A percentile compares a stretch with the other conserved stretches of the same genome.
Evolutionary conservation across 2,113 vertebrate genomes (phyloP).

Genomic region (Dermatemys mawii): DNA sequence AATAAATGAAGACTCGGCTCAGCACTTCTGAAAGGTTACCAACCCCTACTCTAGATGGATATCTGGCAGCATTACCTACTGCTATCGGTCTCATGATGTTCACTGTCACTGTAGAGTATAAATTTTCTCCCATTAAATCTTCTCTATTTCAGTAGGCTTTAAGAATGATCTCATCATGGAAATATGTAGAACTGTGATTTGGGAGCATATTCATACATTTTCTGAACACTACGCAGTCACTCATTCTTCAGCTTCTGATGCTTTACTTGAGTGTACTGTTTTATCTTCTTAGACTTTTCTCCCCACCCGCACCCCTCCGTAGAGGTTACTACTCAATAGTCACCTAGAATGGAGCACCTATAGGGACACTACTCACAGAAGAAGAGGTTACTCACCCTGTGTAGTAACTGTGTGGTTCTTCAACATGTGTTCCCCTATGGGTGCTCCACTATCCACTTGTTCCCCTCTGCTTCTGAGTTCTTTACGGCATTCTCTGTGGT

Average conservation of each 20-base stretch:
- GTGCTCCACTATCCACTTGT: neutral
- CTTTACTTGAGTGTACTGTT: neutral
- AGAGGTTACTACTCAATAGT: neutral
- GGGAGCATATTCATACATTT: neutral
- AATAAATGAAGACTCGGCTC: too few relatives aligned
- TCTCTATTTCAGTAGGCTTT: neutral
- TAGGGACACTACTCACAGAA: neutral
- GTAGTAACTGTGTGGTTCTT: neutral
- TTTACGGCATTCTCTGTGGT: neutral
- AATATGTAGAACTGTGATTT: neutral
- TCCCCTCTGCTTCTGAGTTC: neutral
- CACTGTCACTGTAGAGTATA: neutral
- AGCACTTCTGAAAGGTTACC: too few relatives aligned
- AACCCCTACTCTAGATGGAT: too few relatives aligned
- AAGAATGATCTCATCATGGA: neutral
- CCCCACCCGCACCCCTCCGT: neutral
- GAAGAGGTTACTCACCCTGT: neutral
- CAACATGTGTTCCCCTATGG: neutral
- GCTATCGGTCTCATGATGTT: neutral
- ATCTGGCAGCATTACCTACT: too few relatives aligned
- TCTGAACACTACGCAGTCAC: neutral
- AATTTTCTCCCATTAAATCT: neutral
- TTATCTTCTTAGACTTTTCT: neutral
- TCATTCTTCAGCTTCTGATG: neutral
- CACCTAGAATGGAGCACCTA: neutral